Percentiles rank a stretch among this genome's conserved stretches.
Evolutionary conservation across 2,888 invertebrate genomes (phyloP).

Genomic region (Malacosoma neustria): DNA sequence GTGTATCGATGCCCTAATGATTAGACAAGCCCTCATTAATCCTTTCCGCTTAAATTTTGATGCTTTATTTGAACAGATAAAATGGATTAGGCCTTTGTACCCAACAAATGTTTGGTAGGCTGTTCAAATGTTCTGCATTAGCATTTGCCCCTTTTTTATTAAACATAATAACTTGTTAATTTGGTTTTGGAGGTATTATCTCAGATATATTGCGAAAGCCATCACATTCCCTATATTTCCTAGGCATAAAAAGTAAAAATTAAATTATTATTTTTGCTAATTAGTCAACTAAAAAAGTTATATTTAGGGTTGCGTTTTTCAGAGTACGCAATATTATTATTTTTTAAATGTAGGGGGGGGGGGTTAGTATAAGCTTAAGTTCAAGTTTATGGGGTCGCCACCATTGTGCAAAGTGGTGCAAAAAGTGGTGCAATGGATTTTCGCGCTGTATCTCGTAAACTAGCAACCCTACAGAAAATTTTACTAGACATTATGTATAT

Average conservation of each 20-base stretch:
- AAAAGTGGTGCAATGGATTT: no score
- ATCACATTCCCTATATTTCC: no score
- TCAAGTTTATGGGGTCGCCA: no score
- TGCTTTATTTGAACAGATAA: conserved; percentile 39
- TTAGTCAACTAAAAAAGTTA: no score
- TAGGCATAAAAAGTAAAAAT: no score
- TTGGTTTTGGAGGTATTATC: background rate
- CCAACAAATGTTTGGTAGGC: conserved; percentile 18
- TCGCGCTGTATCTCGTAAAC: no score
- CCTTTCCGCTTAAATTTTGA: conserved; percentile 41
- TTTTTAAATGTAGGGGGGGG: no score
- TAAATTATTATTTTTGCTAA: background rate
- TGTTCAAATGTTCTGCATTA: background rate
- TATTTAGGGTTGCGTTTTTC: background rate
- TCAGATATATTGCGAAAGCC: background rate
- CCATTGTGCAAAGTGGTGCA: no score
- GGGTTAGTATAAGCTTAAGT: no score
- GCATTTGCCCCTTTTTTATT: background rate
- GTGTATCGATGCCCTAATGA: background rate
- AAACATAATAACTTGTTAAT: background rate
- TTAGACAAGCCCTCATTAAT: conserved; percentile 25
- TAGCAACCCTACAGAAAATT: no score
- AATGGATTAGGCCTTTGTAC: conserved; percentile 20
- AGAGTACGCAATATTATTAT: no score
- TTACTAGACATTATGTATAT: no score